Conservation (phyloP, 2,888 invertebrate genomes). For the Thecocarcelia acutangulata region DNA sequence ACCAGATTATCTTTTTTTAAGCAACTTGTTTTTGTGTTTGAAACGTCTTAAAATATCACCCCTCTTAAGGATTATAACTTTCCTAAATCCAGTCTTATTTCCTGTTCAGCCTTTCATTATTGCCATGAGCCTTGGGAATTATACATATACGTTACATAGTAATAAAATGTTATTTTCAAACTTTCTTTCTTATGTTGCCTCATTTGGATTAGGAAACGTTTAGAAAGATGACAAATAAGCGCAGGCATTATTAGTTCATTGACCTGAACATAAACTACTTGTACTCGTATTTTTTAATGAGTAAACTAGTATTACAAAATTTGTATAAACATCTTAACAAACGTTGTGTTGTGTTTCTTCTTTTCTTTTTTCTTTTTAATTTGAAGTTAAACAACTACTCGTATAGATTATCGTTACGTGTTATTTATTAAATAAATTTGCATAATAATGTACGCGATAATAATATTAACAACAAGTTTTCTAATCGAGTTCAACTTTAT, state of each 20-base stretch:
- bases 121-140: background rate
- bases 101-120: background rate
- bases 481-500: slow-evolving; percentile 9
- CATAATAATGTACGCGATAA: background rate
- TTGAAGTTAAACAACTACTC: background rate
- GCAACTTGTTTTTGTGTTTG: too few species aligned
- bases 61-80: slow-evolving; percentile 12
- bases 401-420: slow-evolving; percentile 26
- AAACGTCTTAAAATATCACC: background rate
- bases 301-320: background rate
- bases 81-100: slow-evolving; percentile 1
- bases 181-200: slow-evolving; percentile 16
- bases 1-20: background rate
- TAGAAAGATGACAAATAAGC: slow-evolving; percentile 11
- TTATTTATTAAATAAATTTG: slow-evolving; percentile 30
- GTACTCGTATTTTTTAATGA: too few species aligned
- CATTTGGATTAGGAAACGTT: slow-evolving; percentile 14
- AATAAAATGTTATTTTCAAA: slow-evolving; percentile 5
- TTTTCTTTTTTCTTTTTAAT: too few species aligned
- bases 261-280: background rate
- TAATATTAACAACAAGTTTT: background rate
- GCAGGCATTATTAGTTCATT: slow-evolving; percentile 14
- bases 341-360: background rate
- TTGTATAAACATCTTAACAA: background rate
- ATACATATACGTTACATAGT: too few species aligned